Base-by-base conservation (phyloP, 2,797 vertebrate genomes). In the Poeciliopsis infans region DNA sequence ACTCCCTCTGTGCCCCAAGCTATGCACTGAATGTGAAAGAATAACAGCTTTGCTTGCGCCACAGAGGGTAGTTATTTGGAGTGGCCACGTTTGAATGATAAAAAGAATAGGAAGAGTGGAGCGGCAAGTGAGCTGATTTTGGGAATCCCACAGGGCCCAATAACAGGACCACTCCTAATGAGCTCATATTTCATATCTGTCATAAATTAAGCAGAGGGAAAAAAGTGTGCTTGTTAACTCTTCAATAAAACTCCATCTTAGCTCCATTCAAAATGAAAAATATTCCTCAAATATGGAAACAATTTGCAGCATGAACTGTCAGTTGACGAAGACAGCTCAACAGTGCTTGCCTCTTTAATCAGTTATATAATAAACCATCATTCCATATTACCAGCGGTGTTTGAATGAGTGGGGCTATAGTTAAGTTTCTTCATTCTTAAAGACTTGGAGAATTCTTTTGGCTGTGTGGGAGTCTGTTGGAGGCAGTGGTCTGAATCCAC, bases 1-100 rank as follows among this genome's bases (percentile, higher is more conserved):
- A 90, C 89, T 93, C 93, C 95, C 93, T 77, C 74, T 83, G 92
- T 88, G 92, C 80, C 84, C 83, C 78, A 75, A 95, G 94, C 88
- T 94, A 96, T 96, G 95, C 85, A 78, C 87, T 93, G 89, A 93
- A 95, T 95, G 90, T 57, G 86, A 92, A 94, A 94, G 85, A 96
- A 93, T 92, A 95, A 95, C 94, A 95, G 85, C 70, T 87, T 78
- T 36, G 61, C 88, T 86, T 90, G 82, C 87, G 87, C 92, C 74
- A 83, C 88, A 93, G 93, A 93, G 89, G 88, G 78, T 77, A 77
- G 90, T 95, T 92, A 85, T 88, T 84, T 61, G 82, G 80, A 87
- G 78, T 84, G 84, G 91, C 89, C 88, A 89, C 33, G 71, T 91
- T 90, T 92, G 83, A 88, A 91, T 85, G 89, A 92, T 89, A 88